A percentile compares a stretch with the other conserved stretches of the same genome.
These are phyloP conservation scores for Conus betulinus DNA, from an alignment of 1,140 invertebrate genomes.

Conservation along the genomic window DNA sequence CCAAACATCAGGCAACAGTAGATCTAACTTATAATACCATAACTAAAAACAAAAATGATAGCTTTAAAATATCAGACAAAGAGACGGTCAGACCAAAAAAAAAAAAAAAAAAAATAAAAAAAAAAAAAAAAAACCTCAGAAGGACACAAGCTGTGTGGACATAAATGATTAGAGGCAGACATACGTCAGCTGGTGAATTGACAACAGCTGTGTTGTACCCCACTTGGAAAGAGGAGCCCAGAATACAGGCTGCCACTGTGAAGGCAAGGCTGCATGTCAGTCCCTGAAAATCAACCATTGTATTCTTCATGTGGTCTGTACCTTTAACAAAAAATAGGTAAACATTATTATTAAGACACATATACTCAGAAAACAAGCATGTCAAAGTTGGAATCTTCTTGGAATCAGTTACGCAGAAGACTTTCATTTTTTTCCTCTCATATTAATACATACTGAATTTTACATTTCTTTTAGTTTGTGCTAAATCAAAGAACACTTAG, in stretches of 20 bases:
- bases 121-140: no score
- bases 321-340: neutral
- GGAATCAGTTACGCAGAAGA: neutral
- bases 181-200: slow-evolving; percentile 89
- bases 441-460: neutral
- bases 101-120: no score
- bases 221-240: slow-evolving; percentile 96
- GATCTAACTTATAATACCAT: no score
- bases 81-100: neutral
- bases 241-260: slow-evolving; percentile 88
- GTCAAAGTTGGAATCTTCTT: neutral
- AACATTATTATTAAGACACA: neutral
- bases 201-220: slow-evolving; percentile 97
- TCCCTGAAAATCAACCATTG: neutral
- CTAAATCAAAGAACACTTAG: no score
- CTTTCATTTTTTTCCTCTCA: neutral
- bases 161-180: no score
- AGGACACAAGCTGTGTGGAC: no score
- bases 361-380: neutral
- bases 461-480: no score
- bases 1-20: no score
- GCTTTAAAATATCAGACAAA: no score
- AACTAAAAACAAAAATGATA: no score
- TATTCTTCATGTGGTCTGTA: no score
- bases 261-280: slow-evolving; percentile 79